Percentiles rank a stretch among this genome's conserved stretches.
phyloP scores from a whole-genome alignment of 1,140 invertebrate species.

The Halictus rubicundus region DNA sequence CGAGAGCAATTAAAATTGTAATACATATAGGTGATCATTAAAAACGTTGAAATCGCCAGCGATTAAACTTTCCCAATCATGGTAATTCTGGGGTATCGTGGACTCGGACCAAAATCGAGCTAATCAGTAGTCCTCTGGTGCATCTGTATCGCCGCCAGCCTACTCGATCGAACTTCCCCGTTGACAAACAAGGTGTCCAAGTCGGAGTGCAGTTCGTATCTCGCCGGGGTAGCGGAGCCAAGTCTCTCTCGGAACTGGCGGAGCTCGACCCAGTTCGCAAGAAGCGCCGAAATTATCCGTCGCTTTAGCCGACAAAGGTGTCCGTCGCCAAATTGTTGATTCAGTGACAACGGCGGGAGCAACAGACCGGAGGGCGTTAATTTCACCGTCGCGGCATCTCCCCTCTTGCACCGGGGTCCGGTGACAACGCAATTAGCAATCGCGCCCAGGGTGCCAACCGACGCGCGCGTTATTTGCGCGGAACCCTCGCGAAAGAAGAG shows the following conservation, averaged over 20 bases:
- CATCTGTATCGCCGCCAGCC: no score
- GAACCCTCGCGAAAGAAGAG: constrained; percentile 40
- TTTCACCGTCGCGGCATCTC: background rate
- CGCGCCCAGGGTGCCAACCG: background rate
- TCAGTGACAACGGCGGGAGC: background rate
- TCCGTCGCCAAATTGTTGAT: background rate
- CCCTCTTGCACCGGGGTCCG: background rate
- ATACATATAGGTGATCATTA: no score
- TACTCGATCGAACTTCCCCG: background rate
- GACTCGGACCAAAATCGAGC: no score
- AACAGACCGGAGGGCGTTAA: background rate
- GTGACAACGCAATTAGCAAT: constrained; percentile 14
- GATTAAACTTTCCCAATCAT: no score
- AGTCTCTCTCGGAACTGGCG: no score
- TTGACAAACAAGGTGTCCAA: background rate
- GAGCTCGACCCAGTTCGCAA: background rate
- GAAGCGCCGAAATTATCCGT: background rate
- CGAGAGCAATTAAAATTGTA: no score
- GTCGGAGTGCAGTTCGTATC: no score
- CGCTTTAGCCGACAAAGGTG: background rate
- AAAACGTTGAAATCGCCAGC: no score
- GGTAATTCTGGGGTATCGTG: no score
- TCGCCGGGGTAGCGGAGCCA: background rate
- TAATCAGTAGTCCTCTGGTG: no score
- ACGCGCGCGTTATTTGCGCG: constrained; percentile 48